Percentiles rank a stretch among this genome's conserved stretches.
Evolutionary conservation across 2,113 vertebrate genomes (phyloP).

Genomic region (Nesospiza acunhae): DNA sequence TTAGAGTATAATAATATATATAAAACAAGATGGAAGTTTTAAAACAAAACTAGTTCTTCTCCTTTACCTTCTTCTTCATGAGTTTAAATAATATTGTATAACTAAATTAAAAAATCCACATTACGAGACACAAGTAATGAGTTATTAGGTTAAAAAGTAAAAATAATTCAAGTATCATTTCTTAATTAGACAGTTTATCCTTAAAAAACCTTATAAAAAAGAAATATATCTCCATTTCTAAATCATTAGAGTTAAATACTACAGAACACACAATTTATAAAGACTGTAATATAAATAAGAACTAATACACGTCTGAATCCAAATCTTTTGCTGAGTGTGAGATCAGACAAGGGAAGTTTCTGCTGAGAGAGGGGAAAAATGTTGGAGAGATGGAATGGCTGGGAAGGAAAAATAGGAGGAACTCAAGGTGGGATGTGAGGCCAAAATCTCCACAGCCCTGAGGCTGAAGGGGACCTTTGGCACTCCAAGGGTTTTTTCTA

Average conservation of each 20-base stretch:
- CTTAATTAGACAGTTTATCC: neutral
- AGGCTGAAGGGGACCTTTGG: neutral
- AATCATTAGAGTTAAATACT: neutral
- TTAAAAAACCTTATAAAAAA: neutral
- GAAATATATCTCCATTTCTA: neutral
- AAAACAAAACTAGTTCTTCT: neutral
- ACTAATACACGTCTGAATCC: neutral
- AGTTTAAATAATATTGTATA: neutral
- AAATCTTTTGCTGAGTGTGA: neutral
- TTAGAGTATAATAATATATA: neutral
- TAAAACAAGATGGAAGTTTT: neutral
- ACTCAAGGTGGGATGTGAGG: neutral
- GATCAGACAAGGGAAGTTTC: neutral
- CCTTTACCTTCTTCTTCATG: neutral
- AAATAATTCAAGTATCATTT: neutral
- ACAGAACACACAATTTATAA: neutral
- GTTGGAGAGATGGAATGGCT: neutral
- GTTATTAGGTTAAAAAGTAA: neutral
- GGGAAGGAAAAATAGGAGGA: neutral
- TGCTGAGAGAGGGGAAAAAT: neutral
- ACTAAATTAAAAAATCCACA: neutral
- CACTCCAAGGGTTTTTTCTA: neutral
- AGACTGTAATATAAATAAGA: neutral
- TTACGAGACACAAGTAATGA: neutral
- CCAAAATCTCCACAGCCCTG: neutral